These are phyloP conservation scores for Plestiodon gilberti DNA, from an alignment of 2,113 vertebrate species.

Conservation along the genomic window DNA sequence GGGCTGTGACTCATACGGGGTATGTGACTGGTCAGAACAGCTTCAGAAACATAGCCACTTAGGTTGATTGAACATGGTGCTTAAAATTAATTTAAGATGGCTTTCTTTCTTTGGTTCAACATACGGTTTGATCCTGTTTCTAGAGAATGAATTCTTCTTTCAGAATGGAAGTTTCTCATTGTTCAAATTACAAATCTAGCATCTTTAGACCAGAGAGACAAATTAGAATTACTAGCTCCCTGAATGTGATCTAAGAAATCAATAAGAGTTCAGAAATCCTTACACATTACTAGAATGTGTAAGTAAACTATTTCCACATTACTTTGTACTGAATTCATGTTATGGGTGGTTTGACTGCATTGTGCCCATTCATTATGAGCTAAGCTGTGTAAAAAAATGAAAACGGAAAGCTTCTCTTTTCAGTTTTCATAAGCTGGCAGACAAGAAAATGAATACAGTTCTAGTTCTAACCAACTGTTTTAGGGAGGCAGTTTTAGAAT, in stretches of 20 bases:
- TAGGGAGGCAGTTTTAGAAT: too few species aligned
- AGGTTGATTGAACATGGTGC: not conserved
- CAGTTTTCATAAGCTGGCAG: too few species aligned
- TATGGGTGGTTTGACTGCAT: not conserved
- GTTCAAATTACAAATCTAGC: not conserved
- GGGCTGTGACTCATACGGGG: too few species aligned
- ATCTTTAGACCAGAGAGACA: not conserved
- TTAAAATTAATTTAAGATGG: not conserved
- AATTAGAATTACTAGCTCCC: not conserved
- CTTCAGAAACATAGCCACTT: not conserved
- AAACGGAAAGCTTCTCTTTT: too few species aligned
- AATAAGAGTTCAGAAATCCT: not conserved
- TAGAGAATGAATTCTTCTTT: not conserved
- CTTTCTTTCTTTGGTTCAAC: not conserved
- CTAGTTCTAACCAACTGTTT: too few species aligned
- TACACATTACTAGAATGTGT: not conserved
- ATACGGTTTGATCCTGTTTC: not conserved
- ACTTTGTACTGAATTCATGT: not conserved
- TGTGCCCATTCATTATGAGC: not conserved
- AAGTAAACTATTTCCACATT: not conserved
- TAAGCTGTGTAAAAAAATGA: too few species aligned
- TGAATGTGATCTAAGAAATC: not conserved
- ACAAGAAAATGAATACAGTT: too few species aligned
- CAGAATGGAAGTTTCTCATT: not conserved
- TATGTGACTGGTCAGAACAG: too few species aligned